Evolutionary conservation across 1,140 invertebrate species (phyloP).

Genomic region (Platyscapa corneri): DNA sequence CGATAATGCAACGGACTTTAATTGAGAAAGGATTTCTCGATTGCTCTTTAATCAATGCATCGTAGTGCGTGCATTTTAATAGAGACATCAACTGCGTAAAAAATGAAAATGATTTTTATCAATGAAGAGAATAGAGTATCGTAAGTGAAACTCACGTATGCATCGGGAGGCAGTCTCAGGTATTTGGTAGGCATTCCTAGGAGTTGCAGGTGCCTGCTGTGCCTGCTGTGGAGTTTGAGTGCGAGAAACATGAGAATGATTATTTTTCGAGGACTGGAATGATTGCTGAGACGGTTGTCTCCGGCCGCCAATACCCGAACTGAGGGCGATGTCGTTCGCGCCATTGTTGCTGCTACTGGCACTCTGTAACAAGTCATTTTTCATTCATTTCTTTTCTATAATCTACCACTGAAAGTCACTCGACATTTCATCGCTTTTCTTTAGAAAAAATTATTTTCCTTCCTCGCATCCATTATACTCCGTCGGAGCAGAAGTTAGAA

Average conservation of each 20-base stretch:
- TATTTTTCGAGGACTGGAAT: constrained; percentile 70
- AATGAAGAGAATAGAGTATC: too few relatives aligned
- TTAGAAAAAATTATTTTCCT: not conserved
- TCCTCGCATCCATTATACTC: not conserved
- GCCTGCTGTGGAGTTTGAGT: constrained; percentile 52
- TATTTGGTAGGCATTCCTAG: constrained; percentile 60
- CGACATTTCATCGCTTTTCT: not conserved
- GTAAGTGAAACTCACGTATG: constrained; percentile 63
- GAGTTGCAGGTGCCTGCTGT: constrained; percentile 54
- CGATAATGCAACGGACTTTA: too few relatives aligned
- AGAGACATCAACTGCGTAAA: too few relatives aligned
- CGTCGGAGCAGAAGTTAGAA: not conserved
- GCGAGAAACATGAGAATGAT: constrained; percentile 62
- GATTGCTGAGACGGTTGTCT: constrained; percentile 66
- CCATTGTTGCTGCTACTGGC: constrained; percentile 64
- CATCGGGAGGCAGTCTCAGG: constrained; percentile 62
- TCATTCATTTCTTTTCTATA: not conserved
- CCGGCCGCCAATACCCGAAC: constrained; percentile 55
- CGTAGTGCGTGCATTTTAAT: too few relatives aligned
- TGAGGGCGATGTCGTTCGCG: constrained; percentile 59
- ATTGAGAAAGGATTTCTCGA: too few relatives aligned
- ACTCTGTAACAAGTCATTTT: constrained; percentile 57
- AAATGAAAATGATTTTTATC: too few relatives aligned
- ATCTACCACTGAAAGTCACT: not conserved
- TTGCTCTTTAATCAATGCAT: too few relatives aligned